These are phyloP conservation scores for Urocyon cinereoargenteus DNA, from an alignment of 2,797 vertebrate species.

Conservation along the genomic window DNA sequence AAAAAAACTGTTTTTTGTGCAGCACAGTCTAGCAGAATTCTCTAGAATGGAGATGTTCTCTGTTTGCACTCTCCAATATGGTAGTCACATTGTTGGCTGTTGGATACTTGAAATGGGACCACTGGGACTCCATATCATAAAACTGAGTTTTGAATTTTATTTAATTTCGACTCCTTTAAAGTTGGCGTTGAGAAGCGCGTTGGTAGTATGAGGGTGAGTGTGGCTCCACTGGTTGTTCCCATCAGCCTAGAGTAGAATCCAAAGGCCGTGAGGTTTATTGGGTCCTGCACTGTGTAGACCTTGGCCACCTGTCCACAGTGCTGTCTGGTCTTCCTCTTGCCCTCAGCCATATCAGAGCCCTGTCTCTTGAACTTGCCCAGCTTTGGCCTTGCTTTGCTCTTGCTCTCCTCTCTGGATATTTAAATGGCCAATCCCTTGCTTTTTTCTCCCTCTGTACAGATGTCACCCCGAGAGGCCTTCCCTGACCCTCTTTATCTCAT, in stretches of 20 bases:
- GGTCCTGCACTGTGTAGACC: background rate
- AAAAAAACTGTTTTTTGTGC: background rate
- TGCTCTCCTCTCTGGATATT: background rate
- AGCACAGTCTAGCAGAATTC: background rate
- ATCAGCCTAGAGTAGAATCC: background rate
- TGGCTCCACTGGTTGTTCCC: background rate
- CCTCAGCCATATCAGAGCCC: background rate
- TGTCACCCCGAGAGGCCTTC: background rate
- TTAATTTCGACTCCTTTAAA: background rate
- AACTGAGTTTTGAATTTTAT: background rate
- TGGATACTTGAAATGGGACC: no score
- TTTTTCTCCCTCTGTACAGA: background rate
- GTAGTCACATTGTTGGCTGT: background rate
- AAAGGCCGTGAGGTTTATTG: fast-evolving
- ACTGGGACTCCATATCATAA: background rate
- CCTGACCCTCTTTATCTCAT: background rate
- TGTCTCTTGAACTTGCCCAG: no score
- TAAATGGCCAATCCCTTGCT: fast-evolving
- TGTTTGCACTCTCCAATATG: background rate
- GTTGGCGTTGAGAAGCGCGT: background rate
- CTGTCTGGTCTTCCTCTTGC: no score
- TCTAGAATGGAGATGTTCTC: background rate
- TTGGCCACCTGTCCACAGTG: fast-evolving
- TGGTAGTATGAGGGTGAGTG: background rate
- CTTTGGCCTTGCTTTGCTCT: no score